Conservation (phyloP, 2,113 vertebrate species). For the human region GRCh38 chr5:92332001-92332500, state of each 20-base stretch:
- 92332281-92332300: not conserved
- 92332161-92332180: not conserved
- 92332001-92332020: not conserved
- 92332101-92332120: not conserved
- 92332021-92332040: slow-evolving; percentile 5
- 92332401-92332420: not conserved
- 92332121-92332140: not conserved
- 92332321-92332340: not conserved
- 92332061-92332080: not conserved
- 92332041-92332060: not conserved
- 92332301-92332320: not conserved
- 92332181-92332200: not conserved
- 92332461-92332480: not conserved
- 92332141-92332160: not conserved
- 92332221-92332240: not conserved
- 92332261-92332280: not conserved
- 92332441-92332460: not conserved
- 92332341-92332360: not conserved
- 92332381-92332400: not conserved
- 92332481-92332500: not conserved
- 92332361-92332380: not conserved
- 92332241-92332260: not conserved
- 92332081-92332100: not conserved
- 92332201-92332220: not conserved
- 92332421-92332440: not conserved